phyloP scores from a whole-genome alignment of 2,888 invertebrate genomes.

The Tachina grossa region DNA sequence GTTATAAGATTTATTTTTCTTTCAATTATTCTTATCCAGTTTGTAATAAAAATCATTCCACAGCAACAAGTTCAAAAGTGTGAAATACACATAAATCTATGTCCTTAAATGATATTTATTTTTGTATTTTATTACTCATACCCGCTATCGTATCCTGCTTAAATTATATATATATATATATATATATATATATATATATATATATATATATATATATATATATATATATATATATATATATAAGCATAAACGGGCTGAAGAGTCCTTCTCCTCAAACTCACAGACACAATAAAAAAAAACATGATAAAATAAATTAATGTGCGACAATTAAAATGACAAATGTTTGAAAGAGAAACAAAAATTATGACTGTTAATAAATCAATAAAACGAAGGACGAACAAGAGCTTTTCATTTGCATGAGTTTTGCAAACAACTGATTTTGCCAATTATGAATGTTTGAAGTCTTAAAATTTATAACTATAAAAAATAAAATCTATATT shows the following conservation, averaged over 20 bases:
- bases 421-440: background rate
- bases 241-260: constrained; percentile 49
- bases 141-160: constrained; percentile 4
- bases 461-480: background rate
- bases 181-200: too few relatives aligned
- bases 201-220: too few relatives aligned
- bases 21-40: constrained; percentile 16
- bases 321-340: constrained; percentile 67
- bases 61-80: constrained; percentile 53
- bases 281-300: constrained; percentile 24
- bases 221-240: too few relatives aligned
- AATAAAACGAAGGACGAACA: constrained; percentile 12
- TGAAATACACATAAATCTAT: constrained; percentile 51
- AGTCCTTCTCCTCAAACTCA: constrained; percentile 37
- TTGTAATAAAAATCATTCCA: constrained; percentile 3
- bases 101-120: constrained; percentile 13
- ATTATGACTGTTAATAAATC: constrained; percentile 53
- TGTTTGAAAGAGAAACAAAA: constrained; percentile 50
- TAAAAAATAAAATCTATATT: background rate
- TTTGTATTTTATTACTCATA: background rate
- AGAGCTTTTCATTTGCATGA: background rate
- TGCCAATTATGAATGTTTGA: background rate
- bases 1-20: background rate
- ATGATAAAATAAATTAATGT: constrained; percentile 60
- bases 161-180: too few relatives aligned